Evolutionary conservation across 2,113 vertebrate genomes (phyloP).

Genomic region (Genyomyrus donnyi): DNA sequence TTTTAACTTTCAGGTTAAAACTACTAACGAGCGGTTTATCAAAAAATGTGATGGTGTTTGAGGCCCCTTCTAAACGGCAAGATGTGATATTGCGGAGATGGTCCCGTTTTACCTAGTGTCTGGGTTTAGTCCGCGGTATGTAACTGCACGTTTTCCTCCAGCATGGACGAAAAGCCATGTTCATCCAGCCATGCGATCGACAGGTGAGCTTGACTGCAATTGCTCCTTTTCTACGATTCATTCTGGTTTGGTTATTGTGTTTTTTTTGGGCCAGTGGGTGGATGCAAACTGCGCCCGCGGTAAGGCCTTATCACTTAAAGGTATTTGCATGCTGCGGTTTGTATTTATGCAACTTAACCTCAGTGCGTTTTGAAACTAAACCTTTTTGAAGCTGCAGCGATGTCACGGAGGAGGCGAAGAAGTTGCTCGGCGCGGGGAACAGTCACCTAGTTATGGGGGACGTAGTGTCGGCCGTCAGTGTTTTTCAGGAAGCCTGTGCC

Average conservation of each 20-base stretch:
- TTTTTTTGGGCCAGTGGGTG: not conserved
- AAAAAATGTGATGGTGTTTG: not conserved
- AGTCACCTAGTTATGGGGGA: slow-evolving; percentile 92
- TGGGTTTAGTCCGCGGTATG: not conserved
- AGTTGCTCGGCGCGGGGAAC: slow-evolving; percentile 85
- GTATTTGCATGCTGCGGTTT: not conserved
- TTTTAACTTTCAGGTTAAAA: not conserved
- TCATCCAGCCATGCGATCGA: slow-evolving; percentile 48
- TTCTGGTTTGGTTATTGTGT: not conserved
- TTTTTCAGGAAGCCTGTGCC: slow-evolving; percentile 89
- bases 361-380: not conserved
- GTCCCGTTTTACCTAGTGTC: not conserved
- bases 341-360: not conserved
- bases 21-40: not conserved
- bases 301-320: not conserved
- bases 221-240: not conserved
- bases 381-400: slow-evolving; percentile 56
- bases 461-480: slow-evolving; percentile 81
- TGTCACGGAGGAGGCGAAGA: slow-evolving; percentile 85
- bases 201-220: slow-evolving; percentile 40
- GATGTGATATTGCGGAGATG: not conserved
- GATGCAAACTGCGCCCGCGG: not conserved
- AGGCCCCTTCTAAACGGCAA: not conserved
- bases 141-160: slow-evolving; percentile 18
- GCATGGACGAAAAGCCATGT: slow-evolving; percentile 60